phyloP scores from a whole-genome alignment of 1,140 invertebrate genomes.

The Drosophila carrolli region DNA sequence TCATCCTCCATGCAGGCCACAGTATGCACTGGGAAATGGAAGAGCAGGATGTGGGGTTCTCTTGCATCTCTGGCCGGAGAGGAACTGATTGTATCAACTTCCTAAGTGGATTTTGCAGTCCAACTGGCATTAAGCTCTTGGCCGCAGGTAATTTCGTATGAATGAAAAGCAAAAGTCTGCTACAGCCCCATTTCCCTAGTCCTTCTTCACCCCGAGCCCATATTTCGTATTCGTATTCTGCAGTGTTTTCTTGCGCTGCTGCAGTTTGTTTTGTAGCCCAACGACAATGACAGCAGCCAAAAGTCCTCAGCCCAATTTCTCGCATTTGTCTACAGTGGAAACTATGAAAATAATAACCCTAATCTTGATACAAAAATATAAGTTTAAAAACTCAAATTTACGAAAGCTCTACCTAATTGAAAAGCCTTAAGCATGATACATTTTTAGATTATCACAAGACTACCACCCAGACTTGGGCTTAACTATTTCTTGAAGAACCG shows the following conservation, averaged over 20 bases:
- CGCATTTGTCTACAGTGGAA: constrained; percentile 30
- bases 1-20: constrained; percentile 37
- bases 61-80: constrained; percentile 52
- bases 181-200: constrained; percentile 1
- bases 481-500: too few species aligned
- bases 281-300: constrained; percentile 38
- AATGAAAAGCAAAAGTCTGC: constrained; percentile 80
- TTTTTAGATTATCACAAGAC: too few species aligned
- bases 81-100: constrained; percentile 82
- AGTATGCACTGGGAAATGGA: constrained; percentile 38
- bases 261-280: constrained; percentile 55
- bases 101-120: constrained; percentile 83
- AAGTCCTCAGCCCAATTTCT: constrained; percentile 13
- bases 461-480: too few species aligned
- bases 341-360: background rate
- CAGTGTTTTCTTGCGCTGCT: constrained; percentile 57
- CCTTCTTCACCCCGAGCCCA: constrained; percentile 1
- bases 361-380: background rate
- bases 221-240: constrained; percentile 51
- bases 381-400: too few species aligned
- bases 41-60: constrained; percentile 14
- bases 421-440: too few species aligned
- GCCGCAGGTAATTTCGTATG: constrained; percentile 82
- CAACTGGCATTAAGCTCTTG: constrained; percentile 83
- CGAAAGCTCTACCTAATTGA: too few species aligned